Base-by-base conservation (phyloP, 2,113 vertebrate genomes). In the Scalopus aquaticus region DNA sequence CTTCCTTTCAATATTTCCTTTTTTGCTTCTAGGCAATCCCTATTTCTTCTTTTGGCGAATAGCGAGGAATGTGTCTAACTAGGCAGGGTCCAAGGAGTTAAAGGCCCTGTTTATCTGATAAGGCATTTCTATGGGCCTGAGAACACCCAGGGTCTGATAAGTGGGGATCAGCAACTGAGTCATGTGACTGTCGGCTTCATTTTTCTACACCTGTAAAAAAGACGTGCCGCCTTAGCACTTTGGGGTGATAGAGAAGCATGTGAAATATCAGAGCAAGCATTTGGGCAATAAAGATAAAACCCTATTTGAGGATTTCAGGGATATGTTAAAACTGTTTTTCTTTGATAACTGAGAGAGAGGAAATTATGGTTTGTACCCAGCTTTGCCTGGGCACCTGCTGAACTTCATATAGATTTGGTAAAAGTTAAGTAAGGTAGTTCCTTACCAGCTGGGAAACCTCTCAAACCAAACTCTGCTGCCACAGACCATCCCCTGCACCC, bases 241-340 rank as follows among this genome's bases (percentile, higher is more conserved):
- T 4, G 2, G 35, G n/a, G 60, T 54, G 9, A 54, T 9, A 64
- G 17, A 88, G 58, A 83, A 84, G 56, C 42, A 15, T 3, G 0
- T 6, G 37, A 82, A 78, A 64, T 15, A 72, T 5, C 56, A 24
- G 51, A 62, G 4, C 35, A 64, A 69, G 37, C 35, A 51, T 64
- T 35, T 85, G 30, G 58, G 9, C 39, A 58, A 20, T 24, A 37
- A 87, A 85, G 30, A 69, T 26, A 76, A 95, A 77, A 65, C 11
- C 51, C 58, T 30, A 39, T 26, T 42, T 70, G 12, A 67, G 12
- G 32, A 26, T 42, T 49, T 26, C 8, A 24, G 51, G 76, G 26
- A 39, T 82, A 42, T 82, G 73, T 88, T 79, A 70, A 91, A 76
- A 56, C 39, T 89, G 35, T 65, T 91, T 94, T 91, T 46, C 49